Conservation (phyloP, 92 coral and sea anemone species). For the Ricordea florida region DNA sequence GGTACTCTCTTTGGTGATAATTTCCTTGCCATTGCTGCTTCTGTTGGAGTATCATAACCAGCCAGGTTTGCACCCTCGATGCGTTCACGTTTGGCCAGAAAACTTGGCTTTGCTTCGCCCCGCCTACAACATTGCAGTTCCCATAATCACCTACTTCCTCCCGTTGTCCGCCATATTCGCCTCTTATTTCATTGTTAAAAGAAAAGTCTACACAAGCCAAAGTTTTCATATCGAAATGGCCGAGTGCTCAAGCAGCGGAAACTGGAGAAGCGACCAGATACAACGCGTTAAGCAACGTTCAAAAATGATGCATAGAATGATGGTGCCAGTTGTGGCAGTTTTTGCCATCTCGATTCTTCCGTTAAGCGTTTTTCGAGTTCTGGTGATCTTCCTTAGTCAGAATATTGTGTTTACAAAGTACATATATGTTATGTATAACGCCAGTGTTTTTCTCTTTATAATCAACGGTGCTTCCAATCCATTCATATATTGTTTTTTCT, state of each 20-base stretch:
- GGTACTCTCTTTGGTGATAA: slow-evolving; percentile 45
- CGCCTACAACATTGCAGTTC: slow-evolving; percentile 38
- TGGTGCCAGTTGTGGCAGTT: slow-evolving; percentile 53
- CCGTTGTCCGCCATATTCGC: slow-evolving; percentile 52
- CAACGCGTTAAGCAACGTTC: background rate
- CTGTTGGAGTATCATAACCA: slow-evolving; percentile 26
- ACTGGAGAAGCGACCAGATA: background rate
- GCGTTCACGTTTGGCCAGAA: slow-evolving; percentile 59
- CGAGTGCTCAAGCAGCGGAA: background rate
- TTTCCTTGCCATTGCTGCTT: slow-evolving; percentile 56
- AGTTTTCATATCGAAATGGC: slow-evolving; percentile 32
- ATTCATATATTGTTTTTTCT: slow-evolving; percentile 47
- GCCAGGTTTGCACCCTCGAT: background rate
- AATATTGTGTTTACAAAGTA: background rate
- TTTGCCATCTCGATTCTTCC: slow-evolving; percentile 53
- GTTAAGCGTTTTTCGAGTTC: slow-evolving; percentile 29
- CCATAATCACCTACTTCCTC: slow-evolving; percentile 47
- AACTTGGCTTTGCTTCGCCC: background rate
- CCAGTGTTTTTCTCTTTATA: slow-evolving; percentile 22
- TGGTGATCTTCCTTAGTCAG: background rate
- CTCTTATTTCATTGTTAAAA: slow-evolving; percentile 34
- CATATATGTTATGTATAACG: slow-evolving; percentile 27
- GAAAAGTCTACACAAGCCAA: slow-evolving; percentile 22
- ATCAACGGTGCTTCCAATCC: slow-evolving; percentile 51
- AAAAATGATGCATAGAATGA: slow-evolving; percentile 32